Evolutionary conservation across 2,797 vertebrate genomes (phyloP).

Genomic region (Betta splendens): DNA sequence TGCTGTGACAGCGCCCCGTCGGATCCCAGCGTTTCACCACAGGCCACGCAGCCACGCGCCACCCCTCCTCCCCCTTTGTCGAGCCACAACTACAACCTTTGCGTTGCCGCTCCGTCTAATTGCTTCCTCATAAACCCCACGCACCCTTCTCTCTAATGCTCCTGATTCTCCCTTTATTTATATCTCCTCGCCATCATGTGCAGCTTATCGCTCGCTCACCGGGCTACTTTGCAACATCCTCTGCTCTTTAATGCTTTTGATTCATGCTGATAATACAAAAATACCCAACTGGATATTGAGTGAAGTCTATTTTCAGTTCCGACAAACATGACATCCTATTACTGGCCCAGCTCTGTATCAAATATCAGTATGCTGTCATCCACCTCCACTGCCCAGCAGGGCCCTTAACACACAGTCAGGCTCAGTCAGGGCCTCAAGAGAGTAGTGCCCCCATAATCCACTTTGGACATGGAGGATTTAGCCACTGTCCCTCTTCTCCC

Average conservation of each 20-base stretch:
- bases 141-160: slow-evolving; percentile 12
- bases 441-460: slow-evolving; percentile 36
- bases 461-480: slow-evolving; percentile 35
- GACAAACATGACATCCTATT: slow-evolving; percentile 15
- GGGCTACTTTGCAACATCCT: slow-evolving; percentile 4
- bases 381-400: slow-evolving; percentile 18
- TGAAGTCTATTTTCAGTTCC: slow-evolving; percentile 29
- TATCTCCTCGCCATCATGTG: slow-evolving; percentile 10
- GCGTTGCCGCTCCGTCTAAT: slow-evolving; percentile 37
- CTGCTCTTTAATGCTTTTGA: slow-evolving; percentile 23
- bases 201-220: slow-evolving; percentile 16
- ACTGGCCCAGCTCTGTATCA: slow-evolving; percentile 5
- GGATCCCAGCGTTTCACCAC: too few species aligned
- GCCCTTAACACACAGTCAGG: slow-evolving; percentile 5
- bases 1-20: too few species aligned
- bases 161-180: slow-evolving; percentile 17
- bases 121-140: slow-evolving; percentile 27
- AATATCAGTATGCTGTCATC: slow-evolving; percentile 15
- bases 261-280: slow-evolving; percentile 25
- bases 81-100: slow-evolving; percentile 21
- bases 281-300: slow-evolving; percentile 1
- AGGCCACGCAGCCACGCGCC: slow-evolving; percentile 40
- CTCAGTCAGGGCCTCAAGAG: slow-evolving; percentile 21
- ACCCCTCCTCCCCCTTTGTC: slow-evolving; percentile 22
- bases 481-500: slow-evolving; percentile 15